Evolutionary conservation across 2,113 vertebrate species (phyloP).

Genomic region (Gallinago jamesoni): DNA sequence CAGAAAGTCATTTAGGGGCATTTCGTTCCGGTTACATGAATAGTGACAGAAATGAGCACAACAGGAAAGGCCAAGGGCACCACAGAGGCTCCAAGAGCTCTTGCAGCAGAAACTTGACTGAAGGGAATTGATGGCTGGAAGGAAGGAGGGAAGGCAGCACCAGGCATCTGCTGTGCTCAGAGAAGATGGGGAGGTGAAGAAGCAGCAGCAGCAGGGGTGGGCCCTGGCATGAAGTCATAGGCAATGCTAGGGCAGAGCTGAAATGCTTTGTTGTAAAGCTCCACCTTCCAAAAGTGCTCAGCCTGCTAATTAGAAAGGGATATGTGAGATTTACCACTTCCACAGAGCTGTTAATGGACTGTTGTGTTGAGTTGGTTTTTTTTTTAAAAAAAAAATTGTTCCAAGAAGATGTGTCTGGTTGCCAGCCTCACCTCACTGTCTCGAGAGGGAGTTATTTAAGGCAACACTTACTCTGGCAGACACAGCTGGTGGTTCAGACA

Average conservation of each 20-base stretch:
- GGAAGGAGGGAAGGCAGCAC: not conserved
- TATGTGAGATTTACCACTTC: not conserved
- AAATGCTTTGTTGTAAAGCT: not conserved
- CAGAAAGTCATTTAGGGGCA: not conserved
- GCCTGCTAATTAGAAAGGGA: not conserved
- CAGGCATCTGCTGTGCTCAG: not conserved
- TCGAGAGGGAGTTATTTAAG: not conserved
- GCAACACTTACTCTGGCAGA: not conserved
- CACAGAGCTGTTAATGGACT: not conserved
- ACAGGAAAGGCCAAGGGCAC: not conserved
- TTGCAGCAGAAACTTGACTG: not conserved
- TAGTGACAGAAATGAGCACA: not conserved
- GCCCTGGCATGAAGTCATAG: not conserved
- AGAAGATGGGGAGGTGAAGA: not conserved
- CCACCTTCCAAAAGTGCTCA: not conserved
- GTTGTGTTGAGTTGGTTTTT: not conserved
- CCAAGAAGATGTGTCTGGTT: not conserved
- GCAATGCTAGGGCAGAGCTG: fast-evolving
- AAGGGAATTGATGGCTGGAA: not conserved
- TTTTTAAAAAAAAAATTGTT: not conserved
- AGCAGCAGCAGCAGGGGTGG: not conserved
- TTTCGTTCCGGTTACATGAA: not conserved
- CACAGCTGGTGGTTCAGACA: not conserved
- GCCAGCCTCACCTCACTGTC: not conserved
- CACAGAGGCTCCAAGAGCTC: not conserved